Conservation (phyloP, 2,888 invertebrate genomes). For the Perithous albicinctus region DNA sequence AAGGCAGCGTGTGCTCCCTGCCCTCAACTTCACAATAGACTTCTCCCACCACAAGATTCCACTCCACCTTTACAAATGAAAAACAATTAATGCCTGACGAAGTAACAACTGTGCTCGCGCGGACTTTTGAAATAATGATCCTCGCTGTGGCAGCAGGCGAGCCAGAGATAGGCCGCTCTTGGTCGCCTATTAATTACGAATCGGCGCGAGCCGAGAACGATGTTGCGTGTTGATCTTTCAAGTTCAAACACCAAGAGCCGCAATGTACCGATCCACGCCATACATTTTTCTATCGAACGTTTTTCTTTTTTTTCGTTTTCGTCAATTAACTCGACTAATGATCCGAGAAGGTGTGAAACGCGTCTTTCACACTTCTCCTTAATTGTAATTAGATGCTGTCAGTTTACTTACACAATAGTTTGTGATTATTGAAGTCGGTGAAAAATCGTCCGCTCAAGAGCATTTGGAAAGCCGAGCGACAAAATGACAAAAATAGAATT, state of each 20-base stretch:
- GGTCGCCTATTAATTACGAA: conserved; percentile 65
- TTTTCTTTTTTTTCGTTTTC: too few relatives aligned
- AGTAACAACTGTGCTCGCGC: conserved; percentile 8
- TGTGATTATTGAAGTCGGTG: neutral
- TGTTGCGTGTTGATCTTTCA: neutral
- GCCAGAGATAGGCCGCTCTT: conserved; percentile 13
- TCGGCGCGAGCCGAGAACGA: conserved; percentile 7
- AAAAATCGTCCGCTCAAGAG: neutral
- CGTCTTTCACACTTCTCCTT: neutral
- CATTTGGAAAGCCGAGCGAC: conserved; percentile 12
- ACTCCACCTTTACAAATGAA: conserved; percentile 73
- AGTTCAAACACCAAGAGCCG: neutral
- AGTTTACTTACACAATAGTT: neutral
- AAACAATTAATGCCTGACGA: conserved; percentile 74
- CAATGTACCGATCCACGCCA: neutral
- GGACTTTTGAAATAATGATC: conserved; percentile 64
- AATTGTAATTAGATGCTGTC: conserved; percentile 20
- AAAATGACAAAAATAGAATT: conserved; percentile 48
- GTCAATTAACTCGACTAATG: conserved; percentile 23
- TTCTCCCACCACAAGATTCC: neutral
- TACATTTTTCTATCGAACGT: neutral
- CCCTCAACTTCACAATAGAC: conserved; percentile 41
- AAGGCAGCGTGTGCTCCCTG: conserved; percentile 13
- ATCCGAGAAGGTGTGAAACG: neutral
- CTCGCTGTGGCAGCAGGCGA: conserved; percentile 15